These are phyloP conservation scores for Stratiomys singularior DNA, from an alignment of 2,888 invertebrate genomes.

Conservation along the genomic window DNA sequence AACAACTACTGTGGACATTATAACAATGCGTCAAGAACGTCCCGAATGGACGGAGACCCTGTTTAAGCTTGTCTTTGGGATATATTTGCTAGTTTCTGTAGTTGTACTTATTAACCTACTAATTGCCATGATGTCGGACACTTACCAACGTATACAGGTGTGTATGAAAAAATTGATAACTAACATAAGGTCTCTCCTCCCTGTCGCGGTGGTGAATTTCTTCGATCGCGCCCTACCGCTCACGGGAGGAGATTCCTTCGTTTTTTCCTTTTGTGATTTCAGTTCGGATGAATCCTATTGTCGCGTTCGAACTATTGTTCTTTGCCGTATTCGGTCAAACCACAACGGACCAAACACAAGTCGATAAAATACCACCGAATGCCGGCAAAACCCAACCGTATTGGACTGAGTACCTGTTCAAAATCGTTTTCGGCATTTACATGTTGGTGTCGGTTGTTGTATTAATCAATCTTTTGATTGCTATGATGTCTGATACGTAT, in stretches of 20 bases:
- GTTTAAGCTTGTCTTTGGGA: constrained; percentile 93
- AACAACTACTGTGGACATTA: constrained; percentile 86
- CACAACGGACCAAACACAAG: constrained; percentile 81
- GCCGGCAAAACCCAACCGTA: constrained; percentile 72
- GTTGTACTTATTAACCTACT: constrained; percentile 98
- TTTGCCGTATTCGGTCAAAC: constrained; percentile 98
- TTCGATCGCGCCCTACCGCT: not conserved
- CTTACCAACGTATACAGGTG: constrained; percentile 99
- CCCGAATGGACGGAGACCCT: constrained; percentile 86
- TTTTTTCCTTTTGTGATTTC: constrained; percentile 62
- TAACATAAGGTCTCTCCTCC: constrained; percentile 51
- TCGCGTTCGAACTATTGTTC: constrained; percentile 97
- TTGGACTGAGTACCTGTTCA: constrained; percentile 89
- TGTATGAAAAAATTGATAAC: constrained; percentile 65
- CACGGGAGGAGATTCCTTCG: constrained; percentile 45
- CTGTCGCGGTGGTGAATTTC: constrained; percentile 36
- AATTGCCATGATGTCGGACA: constrained; percentile 99
- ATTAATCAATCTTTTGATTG: constrained; percentile 98
- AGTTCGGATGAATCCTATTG: constrained; percentile 91
- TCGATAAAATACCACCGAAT: constrained; percentile 69
- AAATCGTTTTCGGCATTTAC: constrained; percentile 91
- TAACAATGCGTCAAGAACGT: constrained; percentile 75
- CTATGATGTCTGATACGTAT: constrained; percentile 99
- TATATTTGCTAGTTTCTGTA: constrained; percentile 97
- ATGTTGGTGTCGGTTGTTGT: constrained; percentile 99